Evolutionary conservation across 2,113 vertebrate genomes (phyloP), one percentile per base, ranked within the genome.

Genomic region (Sceloporus tristichus): DNA sequence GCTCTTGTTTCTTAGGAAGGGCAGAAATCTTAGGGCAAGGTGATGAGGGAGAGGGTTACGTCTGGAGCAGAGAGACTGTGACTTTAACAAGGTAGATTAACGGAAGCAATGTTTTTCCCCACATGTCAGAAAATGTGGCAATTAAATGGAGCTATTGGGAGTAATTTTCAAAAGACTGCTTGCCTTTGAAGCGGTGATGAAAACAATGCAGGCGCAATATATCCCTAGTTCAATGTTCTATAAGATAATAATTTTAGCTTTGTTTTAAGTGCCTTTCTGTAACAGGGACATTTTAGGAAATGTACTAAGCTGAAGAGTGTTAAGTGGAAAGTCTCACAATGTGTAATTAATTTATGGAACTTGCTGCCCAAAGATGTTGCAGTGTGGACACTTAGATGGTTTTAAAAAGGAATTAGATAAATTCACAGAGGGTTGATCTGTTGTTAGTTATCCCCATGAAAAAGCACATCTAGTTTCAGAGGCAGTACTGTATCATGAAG

Each of bases 161-260:
- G 59, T 79, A 4, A 34, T 34, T 91, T 92, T 79, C 54, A 70
- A 75, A 82, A 86, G 74, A 62, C 85, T 89, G 81, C 42, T 80
- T 85, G 14, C 19, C 10, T 48, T 83, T 66, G 38, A 91, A 91
- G 23, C 25, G 66, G 56, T 85, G 38, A 19, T 66, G 38, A 79
- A 90, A 90, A 89, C 40, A 90, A 18, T 16, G 19, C 0, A 5
- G n/a, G 48, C 10, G 70, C 48, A 65, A 87, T 59, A 78, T 5
- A 0, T 8, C 23, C 19, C 27, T 82, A 87, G 84, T 4, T 2
- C 87, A 65, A 73, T 56, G 1, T 38, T 2, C 27, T 3, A 7
- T 29, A 38, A 91, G 88, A 48, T 68, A n/a, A 65, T 85, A 54
- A 0, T 89, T 84, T 81, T 53, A 53, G 29, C 5, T 91, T 87